A percentile compares a stretch with the other conserved stretches of the same genome.
These are phyloP conservation scores for Aplodontia rufa DNA, from an alignment of 2,113 vertebrate genomes.

Conservation along the genomic window DNA sequence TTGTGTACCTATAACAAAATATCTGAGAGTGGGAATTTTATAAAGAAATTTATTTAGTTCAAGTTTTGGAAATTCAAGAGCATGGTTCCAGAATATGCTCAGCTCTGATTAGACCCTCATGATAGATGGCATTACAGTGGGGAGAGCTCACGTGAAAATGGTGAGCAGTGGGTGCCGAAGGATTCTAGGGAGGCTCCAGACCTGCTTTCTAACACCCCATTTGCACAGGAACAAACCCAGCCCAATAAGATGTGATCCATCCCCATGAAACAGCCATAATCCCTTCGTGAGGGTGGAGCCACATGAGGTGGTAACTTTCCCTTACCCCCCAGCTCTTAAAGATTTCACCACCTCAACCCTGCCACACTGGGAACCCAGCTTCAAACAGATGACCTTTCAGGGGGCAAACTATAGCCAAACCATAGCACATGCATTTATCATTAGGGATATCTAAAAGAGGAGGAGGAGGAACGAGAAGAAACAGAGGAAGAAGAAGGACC, in stretches of 20 bases:
- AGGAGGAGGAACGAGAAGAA: background rate
- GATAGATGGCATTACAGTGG: too few species aligned
- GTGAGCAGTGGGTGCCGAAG: background rate
- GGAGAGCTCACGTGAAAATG: background rate
- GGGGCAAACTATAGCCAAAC: background rate
- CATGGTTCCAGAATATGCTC: background rate
- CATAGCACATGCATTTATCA: background rate
- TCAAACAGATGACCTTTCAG: background rate
- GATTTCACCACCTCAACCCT: background rate
- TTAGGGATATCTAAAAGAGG: background rate
- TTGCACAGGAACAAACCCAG: background rate
- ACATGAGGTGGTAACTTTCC: background rate
- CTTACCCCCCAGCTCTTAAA: background rate
- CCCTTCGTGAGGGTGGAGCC: background rate
- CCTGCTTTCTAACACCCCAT: background rate
- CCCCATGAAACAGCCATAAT: background rate
- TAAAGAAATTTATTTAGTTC: background rate
- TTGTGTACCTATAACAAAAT: background rate
- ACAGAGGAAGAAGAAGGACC: background rate
- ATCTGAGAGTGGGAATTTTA: background rate
- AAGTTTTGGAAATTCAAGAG: background rate
- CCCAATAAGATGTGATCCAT: background rate
- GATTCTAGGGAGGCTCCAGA: background rate
- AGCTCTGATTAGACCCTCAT: background rate
- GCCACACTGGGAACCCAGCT: background rate